phyloP scores from a whole-genome alignment of 2,888 invertebrate genomes.

The Eumerus sabulonum region DNA sequence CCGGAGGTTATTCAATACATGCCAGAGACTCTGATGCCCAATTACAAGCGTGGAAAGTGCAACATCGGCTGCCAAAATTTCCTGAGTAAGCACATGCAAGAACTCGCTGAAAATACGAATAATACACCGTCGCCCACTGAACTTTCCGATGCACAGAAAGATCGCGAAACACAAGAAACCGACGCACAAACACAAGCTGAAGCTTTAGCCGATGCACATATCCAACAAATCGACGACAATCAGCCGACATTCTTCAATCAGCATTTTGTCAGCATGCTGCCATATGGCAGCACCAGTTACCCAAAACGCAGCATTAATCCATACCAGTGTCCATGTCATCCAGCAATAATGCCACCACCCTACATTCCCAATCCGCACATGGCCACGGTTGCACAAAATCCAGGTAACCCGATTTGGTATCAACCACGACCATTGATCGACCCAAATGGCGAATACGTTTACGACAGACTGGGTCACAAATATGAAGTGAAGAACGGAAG shows the following conservation, averaged over 20 bases:
- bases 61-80: conserved; percentile 71
- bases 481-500: conserved; percentile 73
- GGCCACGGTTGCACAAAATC: conserved; percentile 57
- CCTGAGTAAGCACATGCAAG: conserved; percentile 23
- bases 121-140: conserved; percentile 5
- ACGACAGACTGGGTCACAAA: conserved; percentile 73
- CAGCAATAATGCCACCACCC: conserved; percentile 51
- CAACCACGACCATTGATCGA: conserved; percentile 51
- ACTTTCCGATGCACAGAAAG: background rate
- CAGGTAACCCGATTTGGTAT: conserved; percentile 65
- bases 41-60: conserved; percentile 75
- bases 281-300: conserved; percentile 28
- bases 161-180: background rate
- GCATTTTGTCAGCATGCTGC: conserved; percentile 31
- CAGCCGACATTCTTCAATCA: conserved; percentile 16
- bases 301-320: conserved; percentile 54
- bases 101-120: background rate
- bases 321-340: conserved; percentile 44
- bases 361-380: conserved; percentile 49
- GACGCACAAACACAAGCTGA: background rate
- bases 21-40: conserved; percentile 76
- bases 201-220: no score
- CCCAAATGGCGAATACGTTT: conserved; percentile 68
- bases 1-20: conserved; percentile 77
- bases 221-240: conserved; percentile 6